phyloP scores from a whole-genome alignment of 2,797 vertebrate genomes.

The Sebastes cheni region DNA sequence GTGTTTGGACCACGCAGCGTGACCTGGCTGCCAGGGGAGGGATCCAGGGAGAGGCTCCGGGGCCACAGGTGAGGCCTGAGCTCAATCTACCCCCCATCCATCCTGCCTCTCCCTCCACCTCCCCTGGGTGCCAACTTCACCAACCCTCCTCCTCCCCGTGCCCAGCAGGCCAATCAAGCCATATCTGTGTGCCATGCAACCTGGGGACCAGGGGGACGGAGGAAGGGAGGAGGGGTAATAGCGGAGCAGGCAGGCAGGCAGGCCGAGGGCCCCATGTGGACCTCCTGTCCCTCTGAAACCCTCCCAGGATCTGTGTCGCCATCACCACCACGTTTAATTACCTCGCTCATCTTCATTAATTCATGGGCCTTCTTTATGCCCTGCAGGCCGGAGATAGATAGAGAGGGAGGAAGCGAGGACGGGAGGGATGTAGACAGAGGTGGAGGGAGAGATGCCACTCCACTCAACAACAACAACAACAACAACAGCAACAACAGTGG shows the following conservation, averaged over 20 bases:
- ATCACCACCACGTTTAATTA: constrained; percentile 92
- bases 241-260: constrained; percentile 51
- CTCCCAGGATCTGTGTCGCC: constrained; percentile 89
- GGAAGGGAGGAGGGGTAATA: constrained; percentile 44
- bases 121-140: constrained; percentile 74
- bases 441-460: constrained; percentile 39
- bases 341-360: constrained; percentile 93
- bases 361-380: constrained; percentile 88
- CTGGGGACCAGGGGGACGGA: constrained; percentile 73
- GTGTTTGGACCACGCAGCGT: constrained; percentile 85
- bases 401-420: constrained; percentile 32
- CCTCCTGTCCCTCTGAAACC: constrained; percentile 87
- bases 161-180: constrained; percentile 95
- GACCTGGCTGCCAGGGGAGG: constrained; percentile 87
- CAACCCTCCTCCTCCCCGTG: constrained; percentile 68
- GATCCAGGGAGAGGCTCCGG: constrained; percentile 83
- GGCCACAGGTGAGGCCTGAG: constrained; percentile 93
- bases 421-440: constrained; percentile 49
- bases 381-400: constrained; percentile 82
- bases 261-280: constrained; percentile 78
- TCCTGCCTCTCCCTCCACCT: constrained; percentile 64
- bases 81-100: constrained; percentile 79
- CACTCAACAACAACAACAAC: constrained; percentile 82
- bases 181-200: constrained; percentile 84
- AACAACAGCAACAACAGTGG: constrained; percentile 67